Conservation (phyloP, 2,113 vertebrate genomes). For the Perca fluviatilis region DNA sequence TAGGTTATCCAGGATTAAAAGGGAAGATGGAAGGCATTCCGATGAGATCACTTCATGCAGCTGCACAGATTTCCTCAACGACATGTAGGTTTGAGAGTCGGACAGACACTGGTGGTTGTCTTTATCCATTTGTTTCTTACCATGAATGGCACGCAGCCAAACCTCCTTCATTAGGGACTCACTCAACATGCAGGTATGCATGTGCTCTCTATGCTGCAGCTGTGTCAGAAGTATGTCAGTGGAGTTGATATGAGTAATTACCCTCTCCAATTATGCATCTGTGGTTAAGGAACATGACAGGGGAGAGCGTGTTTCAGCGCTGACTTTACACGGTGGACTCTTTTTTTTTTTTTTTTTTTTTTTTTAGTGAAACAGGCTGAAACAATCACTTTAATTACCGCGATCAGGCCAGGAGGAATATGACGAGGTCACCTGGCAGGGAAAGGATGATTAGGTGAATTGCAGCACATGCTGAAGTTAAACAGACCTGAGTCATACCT, state of each 20-base stretch:
- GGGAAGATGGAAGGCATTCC: constrained; percentile 7
- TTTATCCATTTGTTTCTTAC: background rate
- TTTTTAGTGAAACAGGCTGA: constrained; percentile 45
- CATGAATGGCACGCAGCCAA: constrained; percentile 40
- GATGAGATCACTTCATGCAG: constrained; percentile 40
- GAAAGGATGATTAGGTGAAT: constrained; percentile 36
- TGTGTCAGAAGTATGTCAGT: constrained; percentile 24
- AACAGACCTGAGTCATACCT: constrained; percentile 33
- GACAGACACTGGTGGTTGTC: constrained; percentile 18
- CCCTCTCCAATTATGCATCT: constrained; percentile 38
- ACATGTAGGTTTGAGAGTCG: constrained; percentile 13
- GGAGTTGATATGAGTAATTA: constrained; percentile 49
- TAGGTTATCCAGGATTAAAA: constrained; percentile 4
- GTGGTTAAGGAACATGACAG: constrained; percentile 37
- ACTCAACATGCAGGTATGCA: constrained; percentile 37
- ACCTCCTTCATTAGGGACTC: constrained; percentile 13
- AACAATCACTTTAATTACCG: constrained; percentile 67
- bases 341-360: background rate
- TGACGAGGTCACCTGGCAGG: constrained; percentile 39
- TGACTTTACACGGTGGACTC: constrained; percentile 18
- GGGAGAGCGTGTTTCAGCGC: constrained; percentile 20
- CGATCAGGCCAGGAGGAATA: constrained; percentile 32
- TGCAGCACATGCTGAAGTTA: constrained; percentile 24
- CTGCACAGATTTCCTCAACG: constrained; percentile 35
- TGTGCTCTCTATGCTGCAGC: constrained; percentile 7